A percentile compares a stretch with the other conserved stretches of the same genome.
Conservation (phyloP, 2,113 vertebrate species). For the Zeus faber region DNA sequence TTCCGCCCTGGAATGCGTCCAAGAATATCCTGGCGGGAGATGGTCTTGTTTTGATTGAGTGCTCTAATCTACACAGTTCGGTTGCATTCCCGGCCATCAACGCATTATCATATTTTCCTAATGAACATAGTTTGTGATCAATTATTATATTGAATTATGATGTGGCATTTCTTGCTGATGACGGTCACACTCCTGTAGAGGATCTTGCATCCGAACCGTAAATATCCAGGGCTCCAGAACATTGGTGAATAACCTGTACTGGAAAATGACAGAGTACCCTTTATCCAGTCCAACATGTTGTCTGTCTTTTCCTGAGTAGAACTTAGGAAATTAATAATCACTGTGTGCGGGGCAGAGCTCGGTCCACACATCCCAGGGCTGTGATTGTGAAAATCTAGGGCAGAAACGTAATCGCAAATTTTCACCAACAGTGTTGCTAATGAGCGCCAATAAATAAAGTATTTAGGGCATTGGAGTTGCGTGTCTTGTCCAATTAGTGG, state of each 20-base stretch:
- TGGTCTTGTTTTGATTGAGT: slow-evolving; percentile 8
- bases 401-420: slow-evolving; percentile 31
- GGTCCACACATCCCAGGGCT: slow-evolving; percentile 7
- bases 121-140: slow-evolving; percentile 1
- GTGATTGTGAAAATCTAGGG: slow-evolving; percentile 7
- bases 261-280: neutral
- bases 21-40: slow-evolving; percentile 6
- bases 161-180: neutral
- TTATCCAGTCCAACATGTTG: neutral
- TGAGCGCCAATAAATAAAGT: slow-evolving; percentile 36
- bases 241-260: neutral
- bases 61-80: slow-evolving; percentile 2
- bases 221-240: neutral
- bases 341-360: slow-evolving; percentile 7
- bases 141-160: neutral
- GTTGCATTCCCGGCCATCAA: slow-evolving; percentile 8
- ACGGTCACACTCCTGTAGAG: neutral
- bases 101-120: slow-evolving; percentile 2
- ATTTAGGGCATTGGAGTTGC: slow-evolving; percentile 31
- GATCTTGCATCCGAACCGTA: neutral
- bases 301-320: neutral
- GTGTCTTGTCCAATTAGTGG: slow-evolving; percentile 20
- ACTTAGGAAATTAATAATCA: slow-evolving; percentile 2
- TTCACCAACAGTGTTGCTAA: slow-evolving; percentile 27
- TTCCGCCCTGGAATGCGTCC: neutral